Percentiles rank a stretch among this genome's conserved stretches.
phyloP scores from a whole-genome alignment of 2,888 invertebrate species.

The Tribolium freemani region DNA sequence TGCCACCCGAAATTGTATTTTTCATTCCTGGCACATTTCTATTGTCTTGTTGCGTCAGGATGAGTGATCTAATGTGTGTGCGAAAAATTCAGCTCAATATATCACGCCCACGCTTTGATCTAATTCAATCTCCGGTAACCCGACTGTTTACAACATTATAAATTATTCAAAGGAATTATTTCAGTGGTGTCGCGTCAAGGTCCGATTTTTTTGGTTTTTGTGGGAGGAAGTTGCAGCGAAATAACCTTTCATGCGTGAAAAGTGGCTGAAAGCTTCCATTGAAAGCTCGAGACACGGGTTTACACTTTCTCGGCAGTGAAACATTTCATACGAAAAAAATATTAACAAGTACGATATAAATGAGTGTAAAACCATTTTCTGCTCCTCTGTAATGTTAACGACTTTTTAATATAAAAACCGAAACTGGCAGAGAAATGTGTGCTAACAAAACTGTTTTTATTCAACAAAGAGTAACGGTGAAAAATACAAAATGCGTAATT shows the following conservation, averaged over 20 bases:
- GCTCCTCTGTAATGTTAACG: not conserved
- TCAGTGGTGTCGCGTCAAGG: not conserved
- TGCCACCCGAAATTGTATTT: no score
- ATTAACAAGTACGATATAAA: no score
- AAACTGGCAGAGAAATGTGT: not conserved
- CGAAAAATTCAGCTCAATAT: not conserved
- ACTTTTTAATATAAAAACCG: not conserved
- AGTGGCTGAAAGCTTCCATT: not conserved
- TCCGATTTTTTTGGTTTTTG: not conserved
- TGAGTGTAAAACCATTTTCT: no score
- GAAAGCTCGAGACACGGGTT: not conserved
- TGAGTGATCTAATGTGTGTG: not conserved
- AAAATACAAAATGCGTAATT: not conserved
- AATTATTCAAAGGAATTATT: not conserved
- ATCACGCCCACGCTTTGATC: not conserved
- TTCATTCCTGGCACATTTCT: no score
- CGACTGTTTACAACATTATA: not conserved
- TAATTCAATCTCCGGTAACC: not conserved
- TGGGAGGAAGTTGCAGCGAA: no score
- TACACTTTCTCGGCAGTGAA: not conserved
- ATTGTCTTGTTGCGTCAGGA: not conserved
- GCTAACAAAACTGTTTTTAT: not conserved
- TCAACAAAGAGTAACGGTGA: not conserved
- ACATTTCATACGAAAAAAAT: no score
- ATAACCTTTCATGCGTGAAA: not conserved